Percentiles rank a stretch among this genome's conserved stretches.
Evolutionary conservation across 2,888 invertebrate genomes (phyloP).

Genomic region (Leistus spinibarbis): DNA sequence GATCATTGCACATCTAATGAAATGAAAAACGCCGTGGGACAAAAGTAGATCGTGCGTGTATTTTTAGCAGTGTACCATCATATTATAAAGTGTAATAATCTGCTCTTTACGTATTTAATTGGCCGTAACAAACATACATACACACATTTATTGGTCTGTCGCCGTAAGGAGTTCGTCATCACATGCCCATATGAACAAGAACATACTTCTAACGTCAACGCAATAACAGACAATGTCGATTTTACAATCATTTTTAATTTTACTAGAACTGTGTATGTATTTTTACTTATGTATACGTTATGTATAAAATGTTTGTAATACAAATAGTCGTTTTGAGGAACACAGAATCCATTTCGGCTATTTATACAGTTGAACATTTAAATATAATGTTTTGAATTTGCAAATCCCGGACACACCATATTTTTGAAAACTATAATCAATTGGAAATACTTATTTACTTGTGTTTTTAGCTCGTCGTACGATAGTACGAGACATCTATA

Average conservation of each 20-base stretch:
- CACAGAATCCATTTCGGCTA: too few relatives aligned
- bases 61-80: slow-evolving; percentile 12
- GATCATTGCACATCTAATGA: background rate
- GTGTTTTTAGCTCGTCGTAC: too few relatives aligned
- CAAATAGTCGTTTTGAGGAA: too few relatives aligned
- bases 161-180: slow-evolving; percentile 44
- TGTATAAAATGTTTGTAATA: too few relatives aligned
- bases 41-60: background rate
- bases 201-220: background rate
- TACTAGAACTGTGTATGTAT: background rate
- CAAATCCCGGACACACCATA: too few relatives aligned
- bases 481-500: too few relatives aligned
- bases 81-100: slow-evolving; percentile 13
- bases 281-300: too few relatives aligned
- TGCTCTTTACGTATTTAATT: slow-evolving; percentile 45
- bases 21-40: background rate
- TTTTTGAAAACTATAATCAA: too few relatives aligned
- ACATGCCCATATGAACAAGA: background rate
- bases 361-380: too few relatives aligned
- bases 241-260: background rate
- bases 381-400: too few relatives aligned
- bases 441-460: too few relatives aligned
- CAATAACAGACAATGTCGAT: background rate
- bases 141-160: slow-evolving; percentile 48
- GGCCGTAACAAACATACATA: slow-evolving; percentile 48